Evolutionary conservation across 2,888 invertebrate species (phyloP).

Genomic region (Geotrupes spiniger): DNA sequence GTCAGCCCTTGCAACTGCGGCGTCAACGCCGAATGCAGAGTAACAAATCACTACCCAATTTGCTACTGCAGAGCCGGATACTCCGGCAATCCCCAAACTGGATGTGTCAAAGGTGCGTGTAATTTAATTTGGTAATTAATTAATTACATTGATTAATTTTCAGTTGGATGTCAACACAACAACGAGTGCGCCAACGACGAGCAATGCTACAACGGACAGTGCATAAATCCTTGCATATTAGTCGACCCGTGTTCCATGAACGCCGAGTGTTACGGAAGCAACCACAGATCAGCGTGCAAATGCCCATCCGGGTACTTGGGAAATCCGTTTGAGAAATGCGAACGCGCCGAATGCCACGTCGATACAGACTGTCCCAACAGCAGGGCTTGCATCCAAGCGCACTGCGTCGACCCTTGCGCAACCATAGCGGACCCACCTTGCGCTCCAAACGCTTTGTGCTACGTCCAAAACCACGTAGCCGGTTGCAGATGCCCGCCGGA

Average conservation of each 20-base stretch:
- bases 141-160: slow-evolving; percentile 36
- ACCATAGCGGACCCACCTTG: slow-evolving; percentile 66
- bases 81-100: slow-evolving; percentile 81
- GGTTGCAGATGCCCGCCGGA: slow-evolving; percentile 80
- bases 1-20: slow-evolving; percentile 85
- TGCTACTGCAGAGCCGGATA: slow-evolving; percentile 80
- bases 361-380: slow-evolving; percentile 77
- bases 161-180: slow-evolving; percentile 80
- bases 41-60: slow-evolving; percentile 80
- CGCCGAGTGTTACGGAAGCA: slow-evolving; percentile 79
- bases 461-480: slow-evolving; percentile 75
- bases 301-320: slow-evolving; percentile 76
- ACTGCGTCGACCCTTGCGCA: slow-evolving; percentile 78
- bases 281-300: slow-evolving; percentile 76
- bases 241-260: slow-evolving; percentile 80
- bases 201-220: slow-evolving; percentile 79
- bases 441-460: slow-evolving; percentile 80
- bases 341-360: slow-evolving; percentile 73
- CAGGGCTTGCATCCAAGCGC: slow-evolving; percentile 67
- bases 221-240: slow-evolving; percentile 76
- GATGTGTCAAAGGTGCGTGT: slow-evolving; percentile 68
- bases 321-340: slow-evolving; percentile 76
- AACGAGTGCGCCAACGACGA: slow-evolving; percentile 77
- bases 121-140: background rate
- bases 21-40: slow-evolving; percentile 75